Evolutionary conservation across 1,140 invertebrate species (phyloP), one percentile per base, ranked within the genome.

Genomic region (Calephelis nemesis): DNA sequence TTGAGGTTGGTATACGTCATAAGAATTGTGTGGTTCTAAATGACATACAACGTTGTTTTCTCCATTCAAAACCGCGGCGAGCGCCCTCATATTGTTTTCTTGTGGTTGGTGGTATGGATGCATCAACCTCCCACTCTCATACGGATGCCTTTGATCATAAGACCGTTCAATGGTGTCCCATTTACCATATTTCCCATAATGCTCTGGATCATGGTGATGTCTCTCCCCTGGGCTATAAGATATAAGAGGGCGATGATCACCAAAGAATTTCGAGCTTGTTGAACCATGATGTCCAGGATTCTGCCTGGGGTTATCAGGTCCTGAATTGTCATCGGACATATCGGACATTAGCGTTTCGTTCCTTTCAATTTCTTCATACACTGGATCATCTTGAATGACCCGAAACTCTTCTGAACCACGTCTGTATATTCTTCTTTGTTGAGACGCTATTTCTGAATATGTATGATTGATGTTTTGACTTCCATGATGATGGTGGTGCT

Each of bases 341-440:
- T 97, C 96, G 0, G 95, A 96, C 67, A 95, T 95, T 64, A 96
- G 93, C 2, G 96, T 95, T 74, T 95, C 94, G 78, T 92, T 91
- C 0, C 95, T 93, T 75, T 96, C 96, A 58, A 96, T 96, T 78
- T 96, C 96, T 83, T 96, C 96, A 82, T 96, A 96, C 1, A 96
- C 96, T 0, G 96, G 96, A 77, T 96, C 96, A 75, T 96, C 95
- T 72, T 94, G 93, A 65, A 92, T 90, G 12, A 88, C 87, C 47
- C 90, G 74, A 68, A 90, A 92, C 62, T 92, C 88, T 39, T 92
- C 92, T 0, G 89, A 88, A 5, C 87, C 92, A 13, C 91, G 87
- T 62, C 93, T 66, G 60, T 92, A 92, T 54, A 88, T 86, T 15
- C 90, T 90, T 47, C 92, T 89, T 69, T 89, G 89, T 62, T 91